Conservation (phyloP, 2,113 vertebrate genomes). For the Pholis gunnellus region DNA sequence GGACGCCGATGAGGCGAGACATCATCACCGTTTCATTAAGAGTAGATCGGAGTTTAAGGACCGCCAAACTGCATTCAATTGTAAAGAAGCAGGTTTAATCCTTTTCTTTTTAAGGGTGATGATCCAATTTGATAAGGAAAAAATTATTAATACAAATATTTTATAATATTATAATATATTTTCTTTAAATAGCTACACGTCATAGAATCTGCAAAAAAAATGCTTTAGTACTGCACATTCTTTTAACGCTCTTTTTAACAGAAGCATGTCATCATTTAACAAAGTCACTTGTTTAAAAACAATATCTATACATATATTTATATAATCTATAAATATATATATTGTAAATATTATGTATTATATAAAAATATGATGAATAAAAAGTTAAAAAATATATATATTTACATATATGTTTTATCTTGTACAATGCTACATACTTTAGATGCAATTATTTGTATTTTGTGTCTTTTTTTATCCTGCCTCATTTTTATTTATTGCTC, state of each 20-base stretch:
- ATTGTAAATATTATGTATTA: too few relatives aligned
- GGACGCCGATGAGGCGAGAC: conserved; percentile 49
- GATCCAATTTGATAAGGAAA: not conserved
- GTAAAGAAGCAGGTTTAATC: not conserved
- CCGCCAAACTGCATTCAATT: not conserved
- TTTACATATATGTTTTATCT: too few relatives aligned
- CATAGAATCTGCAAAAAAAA: not conserved
- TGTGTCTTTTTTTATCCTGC: not conserved
- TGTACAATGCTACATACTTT: too few relatives aligned
- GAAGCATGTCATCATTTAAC: not conserved
- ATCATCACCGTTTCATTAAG: conserved; percentile 72
- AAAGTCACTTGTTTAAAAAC: too few relatives aligned
- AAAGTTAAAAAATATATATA: too few relatives aligned
- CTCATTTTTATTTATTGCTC: not conserved
- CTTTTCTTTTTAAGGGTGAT: not conserved
- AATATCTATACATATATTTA: not conserved
- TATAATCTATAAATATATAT: not conserved
- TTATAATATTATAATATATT: not conserved
- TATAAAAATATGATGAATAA: too few relatives aligned
- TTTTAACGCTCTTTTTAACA: not conserved
- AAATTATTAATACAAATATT: not conserved
- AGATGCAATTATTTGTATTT: not conserved
- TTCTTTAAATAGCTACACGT: not conserved
- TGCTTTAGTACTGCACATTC: not conserved
- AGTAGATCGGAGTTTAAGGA: not conserved